phyloP scores from a whole-genome alignment of 2,888 invertebrate genomes.

The Lepeophtheirus nordmannii region DNA sequence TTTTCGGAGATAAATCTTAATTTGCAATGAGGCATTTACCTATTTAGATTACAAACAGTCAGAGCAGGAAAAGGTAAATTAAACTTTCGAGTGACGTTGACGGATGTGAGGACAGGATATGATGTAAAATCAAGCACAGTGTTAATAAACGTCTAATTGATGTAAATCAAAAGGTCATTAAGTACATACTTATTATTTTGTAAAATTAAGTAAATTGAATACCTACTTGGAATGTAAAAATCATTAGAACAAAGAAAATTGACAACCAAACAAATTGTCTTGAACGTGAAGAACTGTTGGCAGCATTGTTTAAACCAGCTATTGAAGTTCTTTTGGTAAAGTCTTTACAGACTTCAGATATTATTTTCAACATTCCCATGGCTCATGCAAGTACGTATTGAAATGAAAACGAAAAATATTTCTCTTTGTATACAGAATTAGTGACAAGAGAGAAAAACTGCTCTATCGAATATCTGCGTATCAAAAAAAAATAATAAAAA shows the following conservation, averaged over 20 bases:
- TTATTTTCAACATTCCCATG: neutral
- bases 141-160: neutral
- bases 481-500: too few species aligned
- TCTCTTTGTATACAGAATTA: too few species aligned
- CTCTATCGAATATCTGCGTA: too few species aligned
- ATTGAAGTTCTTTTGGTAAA: constrained; percentile 15
- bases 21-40: neutral
- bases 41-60: constrained; percentile 14
- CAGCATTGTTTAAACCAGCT: constrained; percentile 19
- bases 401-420: too few species aligned
- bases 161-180: neutral
- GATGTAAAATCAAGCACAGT: neutral
- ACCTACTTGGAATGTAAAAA: neutral
- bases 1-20: too few species aligned
- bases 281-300: neutral
- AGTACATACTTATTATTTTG: too few species aligned
- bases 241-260: neutral
- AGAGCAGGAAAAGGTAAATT: constrained; percentile 16
- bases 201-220: too few species aligned
- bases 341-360: neutral
- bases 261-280: neutral
- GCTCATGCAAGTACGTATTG: too few species aligned
- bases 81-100: constrained; percentile 1
- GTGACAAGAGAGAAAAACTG: too few species aligned
- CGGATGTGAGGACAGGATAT: constrained; percentile 11